Evolutionary conservation across 37 sponge, comb jelly and placozoan species (phyloP), one percentile per base, ranked within the genome.

Genomic region (Hexactinellida sp.): DNA sequence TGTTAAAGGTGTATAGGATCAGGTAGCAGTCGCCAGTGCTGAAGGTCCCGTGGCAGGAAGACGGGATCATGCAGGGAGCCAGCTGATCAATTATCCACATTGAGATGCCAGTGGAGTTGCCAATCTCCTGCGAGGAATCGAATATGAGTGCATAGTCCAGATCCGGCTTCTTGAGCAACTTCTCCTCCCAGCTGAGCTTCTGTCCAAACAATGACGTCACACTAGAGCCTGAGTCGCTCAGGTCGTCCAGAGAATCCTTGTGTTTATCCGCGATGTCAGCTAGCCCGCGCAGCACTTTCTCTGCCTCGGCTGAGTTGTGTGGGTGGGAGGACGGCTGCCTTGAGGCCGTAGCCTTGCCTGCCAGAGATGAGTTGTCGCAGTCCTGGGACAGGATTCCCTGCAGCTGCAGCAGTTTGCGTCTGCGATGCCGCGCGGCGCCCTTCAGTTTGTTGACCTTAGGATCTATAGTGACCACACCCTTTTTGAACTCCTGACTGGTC

Each of bases 61-160:
- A 24, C 83, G 54, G 37, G 19, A 84, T 85, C 37, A 88, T 85
- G 0, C 91, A 90, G 24, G 99, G 99, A 41, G 87, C 84, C 84
- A 98, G 95, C 84, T 98, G 95, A 51, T 98, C 99, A 83, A 98
- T 98, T 39, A 88, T 87, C 99, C 99, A 98, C 28, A 98, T 52
- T 21, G 90, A 88, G 13, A 98, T 55, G 1, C 99, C 98, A 0
- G 91, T 87, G 0, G 89, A 84, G 9, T 55, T 90, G 0, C 93
- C 93, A 19, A 90, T 88, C 23, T 92, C 91, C 0, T 93, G 93
- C 0, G 89, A 39, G 3, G 76, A 63, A 32, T 82, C 85, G 85
- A 98, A 98, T 24, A 95, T 82, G 0, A 91, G 92, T 19, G 88
- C 82, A 84, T 98, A 98, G 85, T 95, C 92, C 38, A 98, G 87